phyloP scores from a whole-genome alignment of 2,888 invertebrate genomes.

The Cephus rjabovi region DNA sequence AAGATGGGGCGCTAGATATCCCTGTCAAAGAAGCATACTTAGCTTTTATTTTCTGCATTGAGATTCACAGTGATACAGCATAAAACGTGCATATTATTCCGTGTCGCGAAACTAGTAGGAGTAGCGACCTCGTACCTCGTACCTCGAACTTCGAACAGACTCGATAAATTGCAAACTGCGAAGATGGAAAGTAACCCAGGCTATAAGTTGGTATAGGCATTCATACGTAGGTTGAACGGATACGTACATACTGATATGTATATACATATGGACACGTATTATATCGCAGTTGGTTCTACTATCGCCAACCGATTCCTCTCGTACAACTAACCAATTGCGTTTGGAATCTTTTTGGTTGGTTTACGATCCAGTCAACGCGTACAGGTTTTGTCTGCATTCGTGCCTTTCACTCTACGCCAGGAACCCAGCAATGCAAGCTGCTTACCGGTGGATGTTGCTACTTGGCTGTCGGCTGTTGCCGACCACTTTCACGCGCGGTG shows the following conservation, averaged over 20 bases:
- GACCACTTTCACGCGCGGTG: slow-evolving; percentile 46
- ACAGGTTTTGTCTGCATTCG: slow-evolving; percentile 1
- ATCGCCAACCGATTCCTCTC: background rate
- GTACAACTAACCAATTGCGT: background rate
- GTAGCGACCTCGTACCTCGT: background rate
- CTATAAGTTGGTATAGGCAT: background rate
- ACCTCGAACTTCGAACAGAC: background rate
- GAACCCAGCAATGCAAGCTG: background rate
- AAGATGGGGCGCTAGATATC: background rate
- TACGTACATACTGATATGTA: background rate
- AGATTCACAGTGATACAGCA: background rate
- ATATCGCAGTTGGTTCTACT: background rate
- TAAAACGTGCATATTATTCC: background rate
- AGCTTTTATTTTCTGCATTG: background rate
- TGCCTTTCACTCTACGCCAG: slow-evolving; percentile 1
- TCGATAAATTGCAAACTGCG: background rate
- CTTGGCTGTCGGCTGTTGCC: slow-evolving; percentile 11
- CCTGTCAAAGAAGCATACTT: background rate
- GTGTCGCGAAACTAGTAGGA: background rate
- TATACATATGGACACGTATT: background rate
- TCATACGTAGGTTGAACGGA: background rate
- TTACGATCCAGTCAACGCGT: background rate
- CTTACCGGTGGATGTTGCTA: background rate
- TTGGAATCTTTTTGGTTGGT: background rate
- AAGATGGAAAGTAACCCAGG: background rate